Percentiles rank a stretch among this genome's conserved stretches.
phyloP scores from a whole-genome alignment of 2,113 vertebrate species.

The Nymphicus hollandicus region DNA sequence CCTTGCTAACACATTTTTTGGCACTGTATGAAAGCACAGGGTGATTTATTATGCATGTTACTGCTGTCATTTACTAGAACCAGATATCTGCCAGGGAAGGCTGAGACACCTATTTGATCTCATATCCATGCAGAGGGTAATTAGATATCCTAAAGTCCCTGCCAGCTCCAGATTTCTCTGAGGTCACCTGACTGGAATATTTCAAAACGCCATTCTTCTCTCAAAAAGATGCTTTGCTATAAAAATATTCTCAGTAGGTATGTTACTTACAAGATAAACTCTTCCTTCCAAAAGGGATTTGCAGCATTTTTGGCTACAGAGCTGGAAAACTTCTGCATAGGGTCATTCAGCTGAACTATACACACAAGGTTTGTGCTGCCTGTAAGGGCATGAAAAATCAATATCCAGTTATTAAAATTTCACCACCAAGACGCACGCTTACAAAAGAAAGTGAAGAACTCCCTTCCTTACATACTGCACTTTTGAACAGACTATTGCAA shows the following conservation, averaged over 20 bases:
- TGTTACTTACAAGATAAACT: conserved; percentile 90
- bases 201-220: not conserved
- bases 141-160: not conserved
- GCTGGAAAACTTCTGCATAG: conserved; percentile 84
- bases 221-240: not conserved
- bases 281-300: conserved; percentile 86
- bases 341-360: conserved; percentile 83
- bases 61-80: not conserved
- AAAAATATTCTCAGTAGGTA: not conserved
- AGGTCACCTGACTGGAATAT: not conserved
- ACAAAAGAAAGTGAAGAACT: not conserved
- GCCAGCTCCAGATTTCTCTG: not conserved
- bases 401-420: not conserved
- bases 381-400: conserved; percentile 39
- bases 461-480: not conserved
- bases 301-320: conserved; percentile 71
- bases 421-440: not conserved
- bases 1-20: not conserved
- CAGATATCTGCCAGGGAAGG: not conserved
- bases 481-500: not conserved
- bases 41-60: not conserved
- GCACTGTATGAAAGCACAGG: not conserved
- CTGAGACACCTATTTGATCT: not conserved
- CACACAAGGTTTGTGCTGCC: conserved; percentile 78
- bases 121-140: not conserved